These are phyloP conservation scores for Cydia splendana DNA, from an alignment of 1,140 invertebrate genomes.

Conservation along the genomic window DNA sequence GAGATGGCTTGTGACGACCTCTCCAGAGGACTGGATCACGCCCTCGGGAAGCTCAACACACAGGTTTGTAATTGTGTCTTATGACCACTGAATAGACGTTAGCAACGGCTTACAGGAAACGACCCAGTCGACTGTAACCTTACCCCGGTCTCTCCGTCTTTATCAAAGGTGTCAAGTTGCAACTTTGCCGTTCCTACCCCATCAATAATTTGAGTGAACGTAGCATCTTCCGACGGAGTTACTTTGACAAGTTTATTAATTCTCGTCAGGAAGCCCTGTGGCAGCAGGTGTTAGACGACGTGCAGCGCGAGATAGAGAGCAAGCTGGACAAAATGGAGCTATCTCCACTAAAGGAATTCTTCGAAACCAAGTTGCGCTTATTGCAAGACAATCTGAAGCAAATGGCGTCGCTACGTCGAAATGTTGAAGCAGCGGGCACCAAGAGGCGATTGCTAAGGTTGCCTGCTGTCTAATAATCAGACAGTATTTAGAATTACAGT, in stretches of 20 bases:
- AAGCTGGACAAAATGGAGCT: slow-evolving; percentile 86
- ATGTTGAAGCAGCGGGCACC: slow-evolving; percentile 86
- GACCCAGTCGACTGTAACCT: too few relatives aligned
- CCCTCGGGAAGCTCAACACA: slow-evolving; percentile 81
- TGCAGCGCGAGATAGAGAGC: slow-evolving; percentile 83
- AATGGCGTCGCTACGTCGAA: slow-evolving; percentile 79
- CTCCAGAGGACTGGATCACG: slow-evolving; percentile 81
- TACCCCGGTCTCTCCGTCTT: background rate
- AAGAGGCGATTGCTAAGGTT: slow-evolving; percentile 82
- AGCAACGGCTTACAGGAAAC: too few relatives aligned
- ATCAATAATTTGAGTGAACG: too few relatives aligned
- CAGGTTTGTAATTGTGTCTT: slow-evolving; percentile 69
- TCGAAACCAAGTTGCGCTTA: slow-evolving; percentile 82
- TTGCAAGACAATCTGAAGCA: slow-evolving; percentile 84
- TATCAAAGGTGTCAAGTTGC: background rate
- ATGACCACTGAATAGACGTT: too few relatives aligned
- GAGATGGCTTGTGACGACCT: slow-evolving; percentile 84
- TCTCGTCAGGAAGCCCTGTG: slow-evolving; percentile 80
- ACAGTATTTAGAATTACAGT: too few relatives aligned
- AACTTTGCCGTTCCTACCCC: too few relatives aligned
- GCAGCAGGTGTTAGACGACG: slow-evolving; percentile 83
- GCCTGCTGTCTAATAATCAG: background rate
- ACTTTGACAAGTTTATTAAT: background rate
- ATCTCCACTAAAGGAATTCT: slow-evolving; percentile 83
- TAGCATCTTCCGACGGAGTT: too few relatives aligned